Evolutionary conservation across 1,140 invertebrate species (phyloP).

Genomic region (Psix sp.): DNA sequence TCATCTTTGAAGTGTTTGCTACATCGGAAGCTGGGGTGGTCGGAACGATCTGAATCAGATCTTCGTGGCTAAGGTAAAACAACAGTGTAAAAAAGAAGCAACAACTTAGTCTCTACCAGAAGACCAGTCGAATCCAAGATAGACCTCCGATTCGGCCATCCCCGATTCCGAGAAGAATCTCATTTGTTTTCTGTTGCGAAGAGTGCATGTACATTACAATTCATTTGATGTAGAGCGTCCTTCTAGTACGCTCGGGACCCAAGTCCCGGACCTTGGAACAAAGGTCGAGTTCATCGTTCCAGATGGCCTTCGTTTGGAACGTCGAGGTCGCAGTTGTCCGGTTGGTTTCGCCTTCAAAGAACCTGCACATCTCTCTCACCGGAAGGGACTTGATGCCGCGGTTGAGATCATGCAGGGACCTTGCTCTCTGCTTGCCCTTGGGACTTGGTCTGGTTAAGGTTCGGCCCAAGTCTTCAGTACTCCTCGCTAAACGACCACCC

Average conservation of each 20-base stretch:
- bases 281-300: constrained; percentile 38
- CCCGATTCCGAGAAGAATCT: constrained; percentile 15
- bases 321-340: constrained; percentile 1
- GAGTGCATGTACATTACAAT: neutral
- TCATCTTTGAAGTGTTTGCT: constrained; percentile 41
- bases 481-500: constrained; percentile 75
- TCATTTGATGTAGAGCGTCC: constrained; percentile 45
- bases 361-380: constrained; percentile 80
- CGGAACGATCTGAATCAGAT: constrained; percentile 3
- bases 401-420: constrained; percentile 80
- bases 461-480: constrained; percentile 76
- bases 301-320: constrained; percentile 17
- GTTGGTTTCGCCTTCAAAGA: constrained; percentile 76
- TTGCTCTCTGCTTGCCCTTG: constrained; percentile 75
- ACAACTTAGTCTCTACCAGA: constrained; percentile 26
- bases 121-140: constrained; percentile 20
- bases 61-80: neutral
- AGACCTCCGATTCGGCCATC: constrained; percentile 7
- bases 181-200: no score
- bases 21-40: neutral
- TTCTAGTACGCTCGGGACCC: constrained; percentile 22
- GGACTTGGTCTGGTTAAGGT: constrained; percentile 65
- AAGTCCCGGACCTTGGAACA: constrained; percentile 22
- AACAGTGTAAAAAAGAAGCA: constrained; percentile 2
- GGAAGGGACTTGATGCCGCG: constrained; percentile 71